phyloP scores from a whole-genome alignment of 1,140 invertebrate genomes.

The Drosophila lowei region DNA sequence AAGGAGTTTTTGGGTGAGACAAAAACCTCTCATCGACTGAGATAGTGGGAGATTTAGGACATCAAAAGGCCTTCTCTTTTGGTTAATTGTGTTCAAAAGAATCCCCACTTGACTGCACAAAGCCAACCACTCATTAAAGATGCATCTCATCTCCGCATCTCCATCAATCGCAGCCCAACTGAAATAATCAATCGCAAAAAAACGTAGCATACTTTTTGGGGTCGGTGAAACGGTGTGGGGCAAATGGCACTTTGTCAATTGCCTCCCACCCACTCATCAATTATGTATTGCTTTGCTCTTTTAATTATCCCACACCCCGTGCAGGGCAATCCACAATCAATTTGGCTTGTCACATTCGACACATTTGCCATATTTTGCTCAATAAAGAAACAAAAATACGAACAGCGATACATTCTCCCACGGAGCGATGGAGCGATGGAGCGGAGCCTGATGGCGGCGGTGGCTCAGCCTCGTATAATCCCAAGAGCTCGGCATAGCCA shows the following conservation, averaged over 20 bases:
- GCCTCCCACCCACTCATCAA: slow-evolving; percentile 33
- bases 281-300: slow-evolving; percentile 48
- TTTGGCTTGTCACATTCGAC: slow-evolving; percentile 52
- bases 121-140: too few relatives aligned
- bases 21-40: too few relatives aligned
- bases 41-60: too few relatives aligned
- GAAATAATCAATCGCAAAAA: slow-evolving; percentile 26
- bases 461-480: slow-evolving; percentile 31
- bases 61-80: too few relatives aligned
- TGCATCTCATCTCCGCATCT: too few relatives aligned
- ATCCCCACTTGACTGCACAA: too few relatives aligned
- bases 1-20: too few relatives aligned
- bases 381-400: slow-evolving; percentile 25
- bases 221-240: background rate
- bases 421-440: too few relatives aligned
- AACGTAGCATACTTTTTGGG: slow-evolving; percentile 5
- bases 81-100: too few relatives aligned
- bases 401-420: too few relatives aligned
- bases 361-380: slow-evolving; percentile 47
- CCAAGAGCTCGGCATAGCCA: slow-evolving; percentile 52
- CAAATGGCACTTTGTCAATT: slow-evolving; percentile 35
- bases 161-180: too few relatives aligned
- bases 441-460: too few relatives aligned
- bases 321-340: slow-evolving; percentile 39
- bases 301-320: slow-evolving; percentile 37